These are phyloP conservation scores for Triplophysa yarkandensis DNA, from an alignment of 2,797 vertebrate genomes.

Conservation along the genomic window DNA sequence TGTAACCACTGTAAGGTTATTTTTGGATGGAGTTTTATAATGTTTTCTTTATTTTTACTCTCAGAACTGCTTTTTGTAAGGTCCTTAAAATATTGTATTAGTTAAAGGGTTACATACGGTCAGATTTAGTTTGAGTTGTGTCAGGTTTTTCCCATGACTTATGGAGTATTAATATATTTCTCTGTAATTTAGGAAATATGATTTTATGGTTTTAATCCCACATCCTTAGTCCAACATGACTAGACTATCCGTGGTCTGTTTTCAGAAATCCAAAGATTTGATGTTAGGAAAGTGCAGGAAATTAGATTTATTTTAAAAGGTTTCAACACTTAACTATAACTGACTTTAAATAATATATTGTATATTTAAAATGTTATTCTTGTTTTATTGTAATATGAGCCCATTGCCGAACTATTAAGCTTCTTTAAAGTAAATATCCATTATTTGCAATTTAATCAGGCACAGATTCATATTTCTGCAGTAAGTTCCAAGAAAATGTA, in stretches of 20 bases:
- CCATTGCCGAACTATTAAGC: not conserved
- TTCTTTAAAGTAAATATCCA: not conserved
- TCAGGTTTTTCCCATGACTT: not conserved
- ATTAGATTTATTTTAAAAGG: not conserved
- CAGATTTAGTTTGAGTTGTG: not conserved
- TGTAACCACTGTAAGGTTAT: not conserved
- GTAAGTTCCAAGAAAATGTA: too few relatives aligned
- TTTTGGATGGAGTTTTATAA: not conserved
- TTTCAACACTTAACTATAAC: not conserved
- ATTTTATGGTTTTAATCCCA: not conserved
- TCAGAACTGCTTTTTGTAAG: not conserved
- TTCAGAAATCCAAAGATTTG: not conserved
- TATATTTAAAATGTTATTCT: too few relatives aligned
- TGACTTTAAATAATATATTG: not conserved
- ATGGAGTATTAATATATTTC: not conserved
- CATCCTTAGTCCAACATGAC: not conserved
- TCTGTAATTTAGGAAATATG: not conserved
- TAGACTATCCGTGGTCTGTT: not conserved
- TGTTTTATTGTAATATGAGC: not conserved
- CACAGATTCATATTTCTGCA: too few relatives aligned
- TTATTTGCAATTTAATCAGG: too few relatives aligned
- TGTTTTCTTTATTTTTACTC: not conserved
- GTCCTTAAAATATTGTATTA: not conserved
- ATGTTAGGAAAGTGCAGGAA: not conserved
- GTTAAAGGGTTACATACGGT: not conserved